phyloP scores from a whole-genome alignment of 1,140 invertebrate genomes.

The Melipona quadrifasciata region DNA sequence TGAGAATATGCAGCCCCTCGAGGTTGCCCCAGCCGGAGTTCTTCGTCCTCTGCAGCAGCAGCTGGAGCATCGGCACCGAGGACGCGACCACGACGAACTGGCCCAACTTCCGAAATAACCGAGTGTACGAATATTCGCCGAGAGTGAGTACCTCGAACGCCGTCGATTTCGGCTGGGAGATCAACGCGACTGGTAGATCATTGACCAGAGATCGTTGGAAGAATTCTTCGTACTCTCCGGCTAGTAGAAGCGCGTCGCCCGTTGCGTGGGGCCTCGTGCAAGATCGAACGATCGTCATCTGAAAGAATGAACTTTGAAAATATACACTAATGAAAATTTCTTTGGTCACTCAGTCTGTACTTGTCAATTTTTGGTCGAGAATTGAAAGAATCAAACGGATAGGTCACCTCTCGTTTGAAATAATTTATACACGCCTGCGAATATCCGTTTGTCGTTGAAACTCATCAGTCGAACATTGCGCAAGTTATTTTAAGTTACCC shows the following conservation, averaged over 20 bases:
- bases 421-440: too few relatives aligned
- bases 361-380: background rate
- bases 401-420: too few relatives aligned
- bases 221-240: conserved; percentile 48
- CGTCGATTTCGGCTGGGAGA: conserved; percentile 23
- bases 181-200: conserved; percentile 20
- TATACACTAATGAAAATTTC: too few relatives aligned
- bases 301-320: background rate
- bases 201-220: background rate
- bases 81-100: conserved; percentile 45
- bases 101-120: conserved; percentile 30
- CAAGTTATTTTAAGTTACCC: too few relatives aligned
- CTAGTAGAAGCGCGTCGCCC: conserved; percentile 28
- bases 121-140: conserved; percentile 22
- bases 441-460: too few relatives aligned
- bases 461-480: too few relatives aligned
- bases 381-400: background rate
- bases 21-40: conserved; percentile 55
- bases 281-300: conserved; percentile 14
- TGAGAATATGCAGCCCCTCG: conserved; percentile 45
- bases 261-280: background rate
- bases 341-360: too few relatives aligned
- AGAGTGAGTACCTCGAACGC: conserved; percentile 12
- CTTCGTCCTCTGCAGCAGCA: conserved; percentile 48
- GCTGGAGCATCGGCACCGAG: conserved; percentile 33